Evolutionary conservation across 2,113 vertebrate genomes (phyloP).

Genomic region (Ramphastos sulfuratus): DNA sequence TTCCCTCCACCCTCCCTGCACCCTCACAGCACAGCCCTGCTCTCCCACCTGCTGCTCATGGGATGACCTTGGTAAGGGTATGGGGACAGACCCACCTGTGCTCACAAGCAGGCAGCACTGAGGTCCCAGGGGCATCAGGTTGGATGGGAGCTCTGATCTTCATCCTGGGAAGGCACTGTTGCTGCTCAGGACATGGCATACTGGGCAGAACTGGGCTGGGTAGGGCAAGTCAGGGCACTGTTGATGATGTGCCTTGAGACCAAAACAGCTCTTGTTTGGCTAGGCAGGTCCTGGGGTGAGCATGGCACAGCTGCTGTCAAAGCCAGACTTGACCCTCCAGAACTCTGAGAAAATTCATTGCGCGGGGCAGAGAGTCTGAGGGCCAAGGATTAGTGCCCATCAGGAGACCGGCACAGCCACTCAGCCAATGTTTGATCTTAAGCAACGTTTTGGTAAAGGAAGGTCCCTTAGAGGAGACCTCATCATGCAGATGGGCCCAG

Average conservation of each 20-base stretch:
- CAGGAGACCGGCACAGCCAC: background rate
- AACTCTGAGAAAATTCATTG: background rate
- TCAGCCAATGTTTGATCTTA: background rate
- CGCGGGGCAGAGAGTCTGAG: background rate
- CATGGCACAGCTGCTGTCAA: background rate
- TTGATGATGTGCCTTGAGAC: fast-evolving
- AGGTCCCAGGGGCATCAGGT: background rate
- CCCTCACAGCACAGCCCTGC: background rate
- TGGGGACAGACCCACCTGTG: fast-evolving
- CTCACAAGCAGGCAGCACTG: fast-evolving
- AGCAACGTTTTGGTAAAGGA: background rate
- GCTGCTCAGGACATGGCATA: fast-evolving
- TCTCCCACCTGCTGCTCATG: background rate
- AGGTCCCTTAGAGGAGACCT: background rate
- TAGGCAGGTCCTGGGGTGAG: background rate
- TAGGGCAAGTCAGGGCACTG: background rate
- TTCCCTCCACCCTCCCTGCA: background rate
- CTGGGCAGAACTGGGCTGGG: background rate
- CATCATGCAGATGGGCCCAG: background rate
- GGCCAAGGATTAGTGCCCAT: background rate
- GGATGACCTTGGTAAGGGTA: background rate
- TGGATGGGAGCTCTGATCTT: background rate
- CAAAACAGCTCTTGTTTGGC: fast-evolving
- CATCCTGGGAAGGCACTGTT: background rate
- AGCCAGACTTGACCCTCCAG: background rate